Evolutionary conservation across 2,797 vertebrate genomes (phyloP), one percentile per base, ranked within the genome.

Genomic region (Phrynocephalus guinanensis): DNA sequence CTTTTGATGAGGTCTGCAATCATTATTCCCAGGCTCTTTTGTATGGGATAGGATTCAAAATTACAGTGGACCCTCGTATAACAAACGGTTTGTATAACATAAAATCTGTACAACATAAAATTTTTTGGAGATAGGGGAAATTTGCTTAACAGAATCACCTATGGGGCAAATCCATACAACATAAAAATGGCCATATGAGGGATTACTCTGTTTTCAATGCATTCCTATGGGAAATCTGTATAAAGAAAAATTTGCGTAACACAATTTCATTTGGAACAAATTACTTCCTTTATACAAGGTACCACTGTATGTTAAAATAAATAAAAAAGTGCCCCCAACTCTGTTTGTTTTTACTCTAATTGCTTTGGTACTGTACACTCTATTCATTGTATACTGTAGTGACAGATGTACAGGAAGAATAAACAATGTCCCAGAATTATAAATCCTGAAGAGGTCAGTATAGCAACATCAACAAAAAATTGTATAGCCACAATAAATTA

Each of bases 381-480:
- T 89, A 0, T 87, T 56, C 66, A 50, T 71, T 86, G 50, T 33
- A 48, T 52, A 60, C 0, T 79, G 26, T 66, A 85, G 80, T 30
- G 16, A 82, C 18, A 84, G 77, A 11, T 50, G 18, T 50, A 82
- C 79, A 79, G 56, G n/a, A 60, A 80, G 2, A 1, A 77, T 92
- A 94, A 95, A 96, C 91, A 95, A 90, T 88, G 91, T 91, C 95
- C 86, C 93, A 93, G 95, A 93, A 88, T 95, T 94, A 84, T 91
- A 95, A 94, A 95, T 95, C 97, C 97, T 98, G 97, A 97, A 98
- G 98, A 98, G 97, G 97, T 98, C 98, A 98, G 97, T 97, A 97
- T 95, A 97, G 97, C 94, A 96, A 96, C 96, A 96, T 96, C 92
- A 95, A 97, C 92, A 97, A 93, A 93, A 93, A 93, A 92, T 89